Evolutionary conservation across 1,140 invertebrate species (phyloP).

Genomic region (Anastatus disparis): DNA sequence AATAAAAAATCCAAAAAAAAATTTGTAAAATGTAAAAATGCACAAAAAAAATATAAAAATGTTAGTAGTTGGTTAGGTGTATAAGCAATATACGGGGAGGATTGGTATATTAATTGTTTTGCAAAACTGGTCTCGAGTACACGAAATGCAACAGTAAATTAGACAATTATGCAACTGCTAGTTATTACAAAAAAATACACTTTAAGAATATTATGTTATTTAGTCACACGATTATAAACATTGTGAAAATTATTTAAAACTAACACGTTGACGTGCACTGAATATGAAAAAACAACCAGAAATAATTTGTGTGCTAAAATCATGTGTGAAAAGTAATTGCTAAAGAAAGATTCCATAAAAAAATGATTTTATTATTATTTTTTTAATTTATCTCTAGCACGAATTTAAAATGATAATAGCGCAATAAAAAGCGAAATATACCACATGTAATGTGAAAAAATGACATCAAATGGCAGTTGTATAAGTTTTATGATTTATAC

Average conservation of each 20-base stretch:
- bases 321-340: conserved; percentile 47
- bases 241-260: conserved; percentile 25
- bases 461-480: conserved; percentile 8
- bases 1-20: conserved; percentile 46
- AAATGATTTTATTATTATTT: conserved; percentile 11
- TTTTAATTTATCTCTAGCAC: too few species aligned
- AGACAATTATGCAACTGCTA: conserved; percentile 11
- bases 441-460: conserved; percentile 17
- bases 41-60: conserved; percentile 46
- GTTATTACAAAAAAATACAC: conserved; percentile 6
- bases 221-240: not conserved
- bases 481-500: conserved; percentile 34
- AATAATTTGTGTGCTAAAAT: conserved; percentile 47
- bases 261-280: conserved; percentile 43
- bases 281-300: conserved; percentile 42
- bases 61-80: conserved; percentile 52
- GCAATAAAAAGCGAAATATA: not conserved
- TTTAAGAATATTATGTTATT: conserved; percentile 6
- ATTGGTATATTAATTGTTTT: conserved; percentile 41
- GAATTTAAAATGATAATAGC: too few species aligned
- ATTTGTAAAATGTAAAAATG: conserved; percentile 45
- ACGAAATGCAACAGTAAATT: conserved; percentile 24
- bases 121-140: conserved; percentile 10
- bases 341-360: conserved; percentile 56
- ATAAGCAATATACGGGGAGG: conserved; percentile 38